phyloP scores from a whole-genome alignment of 2,113 vertebrate species.

The Todiramphus chloris region DNA sequence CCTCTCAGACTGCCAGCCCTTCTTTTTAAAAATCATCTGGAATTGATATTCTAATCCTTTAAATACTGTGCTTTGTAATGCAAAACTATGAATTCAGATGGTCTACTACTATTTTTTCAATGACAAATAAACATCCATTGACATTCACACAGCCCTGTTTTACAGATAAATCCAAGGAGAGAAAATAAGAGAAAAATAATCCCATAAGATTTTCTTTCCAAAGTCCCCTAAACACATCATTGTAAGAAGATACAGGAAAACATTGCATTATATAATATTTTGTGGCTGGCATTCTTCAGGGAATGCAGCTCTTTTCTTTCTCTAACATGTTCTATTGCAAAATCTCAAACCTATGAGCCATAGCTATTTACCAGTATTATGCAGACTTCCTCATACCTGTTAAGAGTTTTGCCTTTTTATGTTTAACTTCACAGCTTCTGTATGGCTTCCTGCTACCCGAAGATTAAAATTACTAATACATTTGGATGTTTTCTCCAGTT shows the following conservation, averaged over 20 bases:
- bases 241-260: background rate
- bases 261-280: background rate
- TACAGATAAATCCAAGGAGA: background rate
- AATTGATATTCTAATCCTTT: slow-evolving; percentile 13
- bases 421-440: background rate
- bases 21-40: background rate
- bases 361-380: background rate
- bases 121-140: background rate
- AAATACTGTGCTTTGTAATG: slow-evolving; percentile 13
- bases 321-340: background rate
- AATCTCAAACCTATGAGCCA: background rate
- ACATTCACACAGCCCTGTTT: background rate
- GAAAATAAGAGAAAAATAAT: background rate
- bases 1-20: background rate
- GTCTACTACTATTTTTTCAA: background rate
- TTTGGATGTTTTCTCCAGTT: background rate
- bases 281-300: background rate
- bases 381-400: background rate
- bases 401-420: background rate
- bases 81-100: background rate
- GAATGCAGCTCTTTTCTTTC: background rate
- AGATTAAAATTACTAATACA: background rate
- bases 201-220: background rate
- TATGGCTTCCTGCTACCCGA: background rate
- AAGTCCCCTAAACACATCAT: background rate